phyloP scores from a whole-genome alignment of 1,140 invertebrate genomes.

The Drosophila paulistorum region DNA sequence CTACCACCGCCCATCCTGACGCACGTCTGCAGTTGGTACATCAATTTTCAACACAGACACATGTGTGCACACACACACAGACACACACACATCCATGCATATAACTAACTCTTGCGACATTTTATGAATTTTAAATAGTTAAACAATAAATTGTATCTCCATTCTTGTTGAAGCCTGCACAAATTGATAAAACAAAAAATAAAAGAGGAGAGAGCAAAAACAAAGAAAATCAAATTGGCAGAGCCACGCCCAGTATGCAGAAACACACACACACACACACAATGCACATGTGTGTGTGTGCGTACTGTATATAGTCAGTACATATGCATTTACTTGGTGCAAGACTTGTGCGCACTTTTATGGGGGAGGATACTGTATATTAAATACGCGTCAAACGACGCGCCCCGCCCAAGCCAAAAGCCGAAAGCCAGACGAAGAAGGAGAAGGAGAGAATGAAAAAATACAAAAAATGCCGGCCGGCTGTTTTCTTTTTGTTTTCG shows the following conservation, averaged over 20 bases:
- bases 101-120: neutral
- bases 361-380: slow-evolving; percentile 20
- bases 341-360: slow-evolving; percentile 3
- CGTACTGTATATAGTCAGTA: neutral
- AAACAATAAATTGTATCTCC: neutral
- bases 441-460: slow-evolving; percentile 3
- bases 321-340: neutral
- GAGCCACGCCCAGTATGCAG: slow-evolving; percentile 11
- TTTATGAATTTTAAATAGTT: slow-evolving; percentile 1
- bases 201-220: neutral
- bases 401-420: slow-evolving; percentile 19
- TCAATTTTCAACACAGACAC: slow-evolving; percentile 20
- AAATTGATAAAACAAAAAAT: neutral
- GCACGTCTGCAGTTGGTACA: slow-evolving; percentile 39
- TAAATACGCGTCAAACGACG: slow-evolving; percentile 13
- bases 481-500: neutral
- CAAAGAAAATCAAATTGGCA: slow-evolving; percentile 8
- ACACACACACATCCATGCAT: neutral
- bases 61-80: slow-evolving; percentile 2
- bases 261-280: slow-evolving; percentile 6
- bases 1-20: neutral
- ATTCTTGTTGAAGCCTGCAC: neutral
- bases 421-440: slow-evolving; percentile 14
- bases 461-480: slow-evolving; percentile 22
- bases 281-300: neutral